Percentiles rank a stretch among this genome's conserved stretches.
phyloP scores from a whole-genome alignment of 2,797 vertebrate species.

The Tokudaia muenninki region DNA sequence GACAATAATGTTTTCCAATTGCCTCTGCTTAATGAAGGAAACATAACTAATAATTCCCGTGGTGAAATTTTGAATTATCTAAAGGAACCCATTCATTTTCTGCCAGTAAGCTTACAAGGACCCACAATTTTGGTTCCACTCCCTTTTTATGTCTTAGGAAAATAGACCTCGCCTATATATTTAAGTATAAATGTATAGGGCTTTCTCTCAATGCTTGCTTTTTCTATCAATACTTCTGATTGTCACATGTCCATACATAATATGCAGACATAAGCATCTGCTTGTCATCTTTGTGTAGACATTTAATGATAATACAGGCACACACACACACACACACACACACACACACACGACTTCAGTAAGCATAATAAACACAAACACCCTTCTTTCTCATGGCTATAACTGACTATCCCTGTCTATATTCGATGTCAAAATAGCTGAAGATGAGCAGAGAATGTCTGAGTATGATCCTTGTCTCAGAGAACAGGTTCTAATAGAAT shows the following conservation, averaged over 20 bases:
- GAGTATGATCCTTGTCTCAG: background rate
- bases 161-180: background rate
- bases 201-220: background rate
- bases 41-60: background rate
- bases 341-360: background rate
- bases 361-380: background rate
- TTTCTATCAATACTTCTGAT: background rate
- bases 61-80: background rate
- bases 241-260: background rate
- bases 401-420: background rate
- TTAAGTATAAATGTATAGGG: background rate
- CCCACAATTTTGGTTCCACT: background rate
- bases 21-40: background rate
- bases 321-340: background rate
- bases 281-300: background rate
- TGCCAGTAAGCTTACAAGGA: background rate
- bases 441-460: constrained; percentile 2
- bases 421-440: background rate
- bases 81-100: background rate
- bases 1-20: background rate
- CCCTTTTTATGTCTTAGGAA: background rate
- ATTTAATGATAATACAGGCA: background rate
- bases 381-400: background rate
- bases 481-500: background rate
- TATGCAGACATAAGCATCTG: background rate